phyloP scores from a whole-genome alignment of 2,113 vertebrate genomes.

The Piaya cayana region DNA sequence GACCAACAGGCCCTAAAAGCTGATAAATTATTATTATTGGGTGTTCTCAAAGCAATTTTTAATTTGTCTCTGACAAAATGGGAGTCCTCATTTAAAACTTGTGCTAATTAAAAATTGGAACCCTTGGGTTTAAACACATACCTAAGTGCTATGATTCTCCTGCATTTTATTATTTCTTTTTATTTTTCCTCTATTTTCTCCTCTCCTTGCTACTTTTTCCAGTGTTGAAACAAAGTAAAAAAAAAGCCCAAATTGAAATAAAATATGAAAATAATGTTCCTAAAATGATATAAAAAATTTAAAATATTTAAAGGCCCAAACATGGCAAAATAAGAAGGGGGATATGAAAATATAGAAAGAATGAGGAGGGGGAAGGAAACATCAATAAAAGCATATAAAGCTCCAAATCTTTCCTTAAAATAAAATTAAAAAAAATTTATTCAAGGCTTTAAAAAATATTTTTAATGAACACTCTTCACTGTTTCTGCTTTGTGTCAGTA shows the following conservation, averaged over 20 bases:
- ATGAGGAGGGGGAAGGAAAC: not conserved
- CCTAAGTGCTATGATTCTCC: not conserved
- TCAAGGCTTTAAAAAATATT: not conserved
- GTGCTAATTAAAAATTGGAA: not conserved
- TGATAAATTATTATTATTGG: not conserved
- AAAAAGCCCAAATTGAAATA: not conserved
- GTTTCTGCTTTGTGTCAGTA: conserved; percentile 50
- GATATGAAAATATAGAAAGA: not conserved
- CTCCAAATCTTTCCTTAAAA: not conserved
- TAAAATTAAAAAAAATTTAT: not conserved
- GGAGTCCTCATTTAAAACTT: not conserved
- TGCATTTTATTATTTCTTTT: not conserved
- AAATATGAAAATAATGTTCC: not conserved
- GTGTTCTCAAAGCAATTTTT: not conserved
- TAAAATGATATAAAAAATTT: not conserved
- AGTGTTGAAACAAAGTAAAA: not conserved
- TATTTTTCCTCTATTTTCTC: not conserved
- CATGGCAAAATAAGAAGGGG: not conserved
- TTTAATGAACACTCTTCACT: not conserved
- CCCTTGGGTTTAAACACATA: not conserved
- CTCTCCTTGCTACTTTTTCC: not conserved
- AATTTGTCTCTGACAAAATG: not conserved
- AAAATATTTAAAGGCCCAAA: not conserved
- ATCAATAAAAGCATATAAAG: not conserved
- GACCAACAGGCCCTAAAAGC: not conserved